Base-by-base conservation (phyloP, 2,797 vertebrate genomes). In the Melanotaenia maccullochi region DNA sequence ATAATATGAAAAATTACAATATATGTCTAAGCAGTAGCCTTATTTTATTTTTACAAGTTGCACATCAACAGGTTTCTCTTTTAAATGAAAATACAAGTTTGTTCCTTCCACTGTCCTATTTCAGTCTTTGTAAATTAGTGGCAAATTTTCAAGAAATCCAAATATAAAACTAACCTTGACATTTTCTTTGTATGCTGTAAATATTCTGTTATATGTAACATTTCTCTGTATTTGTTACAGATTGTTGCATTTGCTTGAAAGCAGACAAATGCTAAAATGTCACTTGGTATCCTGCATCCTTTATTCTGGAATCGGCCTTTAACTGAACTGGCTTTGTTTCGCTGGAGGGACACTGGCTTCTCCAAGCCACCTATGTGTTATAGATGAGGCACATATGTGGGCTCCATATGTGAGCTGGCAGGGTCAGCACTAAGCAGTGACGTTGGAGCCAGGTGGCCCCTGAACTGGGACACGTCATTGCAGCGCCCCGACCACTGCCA, bases 361-460 rank as follows among this genome's bases (percentile, higher is more conserved):
- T 84, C 25, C 73, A 68, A 83, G 87, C 81, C 77, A 72, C 68
- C 75, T 40, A 85, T 93, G 73, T 91, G 86, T 93, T 88, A 93
- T 87, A 78, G 88, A 93, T 91, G 90, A 92, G 68, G 76, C 68
- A 83, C 92, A 91, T 93, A 93, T 94, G 93, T 75, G 85, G 76
- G 73, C 87, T 90, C 88, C 86, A 88, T 91, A 88, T 92, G 91
- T 8, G 84, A 85, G 81, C 60, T 89, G 91, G 89, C 84, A 86
- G 79, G 83, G 88, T 88, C 86, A 79, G 65, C 28, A 33, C 16
- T 66, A 68, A 75, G 71, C 76, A 7, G 73, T 84, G 78, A 86
- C 86, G 77, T 83, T 42, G 60, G 74, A 77, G 87, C 76, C 44
- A 49, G 57, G 83, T 80, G 85, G 89, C 89, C 90, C 87, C 78